Percentiles rank a stretch among this genome's conserved stretches.
phyloP scores from a whole-genome alignment of 2,888 invertebrate genomes.

The Drosophila paucipuncta region DNA sequence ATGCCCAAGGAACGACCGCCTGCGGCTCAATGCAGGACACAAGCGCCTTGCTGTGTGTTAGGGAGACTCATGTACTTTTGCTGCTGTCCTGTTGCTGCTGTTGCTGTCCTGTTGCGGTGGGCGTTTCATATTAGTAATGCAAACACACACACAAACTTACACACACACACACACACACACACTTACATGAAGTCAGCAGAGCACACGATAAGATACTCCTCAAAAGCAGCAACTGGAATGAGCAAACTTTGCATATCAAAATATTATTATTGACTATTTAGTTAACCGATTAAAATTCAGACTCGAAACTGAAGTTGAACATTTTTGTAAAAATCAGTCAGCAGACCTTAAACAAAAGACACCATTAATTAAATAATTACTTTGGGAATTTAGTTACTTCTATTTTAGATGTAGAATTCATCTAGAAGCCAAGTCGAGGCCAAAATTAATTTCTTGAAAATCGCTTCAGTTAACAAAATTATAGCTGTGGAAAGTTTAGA shows the following conservation, averaged over 20 bases:
- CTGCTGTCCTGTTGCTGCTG: constrained; percentile 16
- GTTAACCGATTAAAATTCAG: not conserved
- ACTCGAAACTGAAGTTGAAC: not conserved
- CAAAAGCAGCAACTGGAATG: not conserved
- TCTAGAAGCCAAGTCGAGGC: not conserved
- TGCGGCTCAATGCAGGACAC: constrained; percentile 50
- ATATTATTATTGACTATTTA: not conserved
- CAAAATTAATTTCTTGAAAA: not conserved
- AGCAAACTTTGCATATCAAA: not conserved
- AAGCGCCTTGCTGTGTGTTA: constrained; percentile 73
- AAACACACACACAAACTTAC: constrained; percentile 54
- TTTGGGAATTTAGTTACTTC: not conserved
- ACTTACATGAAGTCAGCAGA: not conserved
- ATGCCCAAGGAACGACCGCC: constrained; percentile 64
- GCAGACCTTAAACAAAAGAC: not conserved
- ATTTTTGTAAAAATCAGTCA: not conserved
- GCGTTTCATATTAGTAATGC: constrained; percentile 74
- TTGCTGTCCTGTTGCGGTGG: constrained; percentile 60
- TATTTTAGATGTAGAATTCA: not conserved
- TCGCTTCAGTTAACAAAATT: not conserved
- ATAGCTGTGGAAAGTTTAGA: not conserved
- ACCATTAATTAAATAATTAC: not conserved
- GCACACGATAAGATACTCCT: constrained; percentile 15
- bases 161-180: constrained; percentile 55
- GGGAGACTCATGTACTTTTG: constrained; percentile 65